Percentiles rank a stretch among this genome's conserved stretches.
Conservation (phyloP, 2,797 vertebrate genomes). For the Spinus pinus region DNA sequence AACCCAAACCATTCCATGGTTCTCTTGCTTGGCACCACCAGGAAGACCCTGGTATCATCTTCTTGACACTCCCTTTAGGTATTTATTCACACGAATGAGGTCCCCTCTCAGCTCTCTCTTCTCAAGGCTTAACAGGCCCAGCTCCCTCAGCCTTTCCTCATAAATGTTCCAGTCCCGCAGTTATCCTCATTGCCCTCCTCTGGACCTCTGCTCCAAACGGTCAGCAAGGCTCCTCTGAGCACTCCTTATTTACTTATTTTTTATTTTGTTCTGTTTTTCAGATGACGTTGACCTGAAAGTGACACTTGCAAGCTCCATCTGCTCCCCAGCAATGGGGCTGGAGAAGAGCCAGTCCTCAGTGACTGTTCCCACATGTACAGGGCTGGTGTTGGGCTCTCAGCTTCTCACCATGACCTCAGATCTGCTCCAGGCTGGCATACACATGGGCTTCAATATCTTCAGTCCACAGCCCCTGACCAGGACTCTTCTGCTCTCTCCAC, state of each 20-base stretch:
- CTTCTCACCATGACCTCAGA: background rate
- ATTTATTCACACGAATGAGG: background rate
- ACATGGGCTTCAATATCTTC: background rate
- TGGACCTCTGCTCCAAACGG: background rate
- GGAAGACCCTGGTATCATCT: background rate
- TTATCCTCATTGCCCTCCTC: background rate
- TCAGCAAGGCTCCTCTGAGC: background rate
- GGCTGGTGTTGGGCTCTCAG: background rate
- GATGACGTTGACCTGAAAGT: background rate
- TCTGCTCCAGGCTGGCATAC: background rate
- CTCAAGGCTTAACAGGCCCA: background rate
- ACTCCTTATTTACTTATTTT: background rate
- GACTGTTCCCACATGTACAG: fast-evolving
- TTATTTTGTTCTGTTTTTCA: background rate
- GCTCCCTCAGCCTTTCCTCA: background rate
- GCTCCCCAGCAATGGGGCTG: background rate
- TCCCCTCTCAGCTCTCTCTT: background rate
- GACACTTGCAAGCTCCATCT: fast-evolving
- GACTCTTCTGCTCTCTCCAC: background rate
- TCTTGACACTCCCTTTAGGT: background rate
- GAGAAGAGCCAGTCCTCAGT: background rate
- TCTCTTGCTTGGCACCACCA: background rate
- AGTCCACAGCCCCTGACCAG: too few relatives aligned
- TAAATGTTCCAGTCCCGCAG: fast-evolving
- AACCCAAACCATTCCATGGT: background rate